A percentile compares a stretch with the other conserved stretches of the same genome.
Conservation (phyloP, 2,888 invertebrate genomes). For the Brenthis ino region DNA sequence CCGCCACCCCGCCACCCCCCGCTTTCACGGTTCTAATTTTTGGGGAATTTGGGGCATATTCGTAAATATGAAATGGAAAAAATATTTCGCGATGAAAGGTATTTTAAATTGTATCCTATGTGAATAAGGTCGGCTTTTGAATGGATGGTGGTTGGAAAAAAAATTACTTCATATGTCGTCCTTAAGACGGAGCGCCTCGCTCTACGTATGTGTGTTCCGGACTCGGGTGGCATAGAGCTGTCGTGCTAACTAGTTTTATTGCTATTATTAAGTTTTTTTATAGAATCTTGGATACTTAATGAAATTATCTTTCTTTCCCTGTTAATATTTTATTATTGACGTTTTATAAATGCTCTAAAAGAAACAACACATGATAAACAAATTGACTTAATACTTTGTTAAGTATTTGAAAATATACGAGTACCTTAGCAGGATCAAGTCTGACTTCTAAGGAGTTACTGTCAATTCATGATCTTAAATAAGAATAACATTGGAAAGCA, state of each 20-base stretch:
- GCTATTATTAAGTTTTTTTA: conserved; percentile 1
- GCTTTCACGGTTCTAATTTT: conserved; percentile 84
- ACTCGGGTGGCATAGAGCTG: conserved; percentile 56
- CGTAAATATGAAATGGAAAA: conserved; percentile 84
- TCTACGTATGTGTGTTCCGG: conserved; percentile 78
- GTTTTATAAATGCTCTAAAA: too few species aligned
- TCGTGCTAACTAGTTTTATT: conserved; percentile 32
- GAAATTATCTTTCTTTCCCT: too few species aligned
- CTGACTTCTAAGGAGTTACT: too few species aligned
- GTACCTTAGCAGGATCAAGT: too few species aligned
- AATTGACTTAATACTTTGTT: too few species aligned
- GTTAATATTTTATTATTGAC: too few species aligned
- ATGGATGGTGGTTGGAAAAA: conserved; percentile 68
- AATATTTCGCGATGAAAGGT: conserved; percentile 70
- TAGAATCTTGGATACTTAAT: neutral
- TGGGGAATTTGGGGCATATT: conserved; percentile 84
- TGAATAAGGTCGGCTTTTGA: conserved; percentile 53
- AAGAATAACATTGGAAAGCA: too few species aligned
- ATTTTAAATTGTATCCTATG: conserved; percentile 53
- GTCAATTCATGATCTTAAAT: too few species aligned
- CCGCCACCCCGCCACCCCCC: conserved; percentile 60
- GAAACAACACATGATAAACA: too few species aligned
- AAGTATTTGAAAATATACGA: too few species aligned
- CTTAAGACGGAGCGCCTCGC: conserved; percentile 81
- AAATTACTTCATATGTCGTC: conserved; percentile 83